Base-by-base conservation (phyloP, 2,113 vertebrate species). In the Nesoenas mayeri region DNA sequence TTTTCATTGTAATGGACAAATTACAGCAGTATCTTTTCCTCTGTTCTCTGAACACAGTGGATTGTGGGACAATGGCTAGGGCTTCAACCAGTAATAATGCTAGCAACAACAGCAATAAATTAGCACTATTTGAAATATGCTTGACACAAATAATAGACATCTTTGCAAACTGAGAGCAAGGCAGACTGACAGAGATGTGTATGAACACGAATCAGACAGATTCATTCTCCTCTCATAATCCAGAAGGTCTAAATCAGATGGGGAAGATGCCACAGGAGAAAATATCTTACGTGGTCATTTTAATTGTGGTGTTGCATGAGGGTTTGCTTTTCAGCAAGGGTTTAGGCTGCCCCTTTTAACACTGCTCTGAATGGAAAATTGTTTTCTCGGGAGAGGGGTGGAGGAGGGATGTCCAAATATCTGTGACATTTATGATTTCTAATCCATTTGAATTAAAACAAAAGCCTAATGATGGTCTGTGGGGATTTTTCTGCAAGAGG, bases 1-100 rank as follows among this genome's bases (percentile, higher is more conserved):
- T 51, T 6, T 32, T 61, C 50, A 38, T 12, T 3, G 0, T 34
- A 20, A 36, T 0, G 3, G 72, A 26, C 7, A 2, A 8, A 57
- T 36, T 11, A 19, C 4, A 28, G 62, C 50, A 8, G 1, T 15
- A 25, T 15, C 21, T 16, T 36, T 17, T 18, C 25, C 51, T 18
- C 40, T 36, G 15, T 12, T 44, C 54, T 9, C 17, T 1, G 7
- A 34, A 79, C 15, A 12, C 56, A 40, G 51, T 1, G 53, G 10
- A 31, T 34, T 0, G 4, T 4, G 34, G 78, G 56, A 50, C 87
- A 32, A 6, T 15, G 58, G 64, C 17, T 9, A 25, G 51, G 51
- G 73, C 62, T 54, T 24, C 56, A 12, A 3, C 73, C 56, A n/a
- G 79, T 47, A 58, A 74, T 20, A 36, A 22, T 4, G 32, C 65